A percentile compares a stretch with the other conserved stretches of the same genome.
Evolutionary conservation across 2,797 vertebrate genomes (phyloP).

Genomic region (Rhynchonycteris naso): DNA sequence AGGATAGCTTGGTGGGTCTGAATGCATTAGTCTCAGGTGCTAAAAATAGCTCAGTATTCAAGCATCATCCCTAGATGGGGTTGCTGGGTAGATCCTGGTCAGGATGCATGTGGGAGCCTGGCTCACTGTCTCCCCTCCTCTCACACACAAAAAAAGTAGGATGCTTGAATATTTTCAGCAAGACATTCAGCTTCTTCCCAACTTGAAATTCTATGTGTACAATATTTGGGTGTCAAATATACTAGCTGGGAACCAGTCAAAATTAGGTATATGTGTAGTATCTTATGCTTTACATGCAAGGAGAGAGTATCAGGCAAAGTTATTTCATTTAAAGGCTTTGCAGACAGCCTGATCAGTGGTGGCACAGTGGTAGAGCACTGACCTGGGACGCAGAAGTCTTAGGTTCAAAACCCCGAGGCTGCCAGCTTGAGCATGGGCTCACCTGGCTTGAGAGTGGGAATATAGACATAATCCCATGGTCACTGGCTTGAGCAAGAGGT

Average conservation of each 20-base stretch:
- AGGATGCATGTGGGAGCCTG: too few species aligned
- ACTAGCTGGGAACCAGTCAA: neutral
- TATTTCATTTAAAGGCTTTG: constrained; percentile 27
- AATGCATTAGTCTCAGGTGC: too few species aligned
- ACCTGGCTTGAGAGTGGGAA: too few species aligned
- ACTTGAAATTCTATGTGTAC: constrained; percentile 30
- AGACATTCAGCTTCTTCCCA: neutral
- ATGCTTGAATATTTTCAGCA: constrained; percentile 50
- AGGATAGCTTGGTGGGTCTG: too few species aligned
- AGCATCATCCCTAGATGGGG: too few species aligned
- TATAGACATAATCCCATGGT: too few species aligned
- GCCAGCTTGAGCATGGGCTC: too few species aligned
- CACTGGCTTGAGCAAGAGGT: too few species aligned
- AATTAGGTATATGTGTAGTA: constrained; percentile 24
- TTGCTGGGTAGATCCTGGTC: too few species aligned
- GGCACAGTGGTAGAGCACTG: neutral
- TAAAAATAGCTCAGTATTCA: too few species aligned
- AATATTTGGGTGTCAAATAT: constrained; percentile 12
- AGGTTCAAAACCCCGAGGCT: neutral
- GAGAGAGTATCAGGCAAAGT: neutral
- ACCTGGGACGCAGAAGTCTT: neutral
- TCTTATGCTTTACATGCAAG: neutral
- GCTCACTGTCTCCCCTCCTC: too few species aligned
- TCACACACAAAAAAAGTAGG: neutral
- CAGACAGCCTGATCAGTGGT: neutral